Evolutionary conservation across 2,888 invertebrate genomes (phyloP).

Genomic region (Torymus texanus): DNA sequence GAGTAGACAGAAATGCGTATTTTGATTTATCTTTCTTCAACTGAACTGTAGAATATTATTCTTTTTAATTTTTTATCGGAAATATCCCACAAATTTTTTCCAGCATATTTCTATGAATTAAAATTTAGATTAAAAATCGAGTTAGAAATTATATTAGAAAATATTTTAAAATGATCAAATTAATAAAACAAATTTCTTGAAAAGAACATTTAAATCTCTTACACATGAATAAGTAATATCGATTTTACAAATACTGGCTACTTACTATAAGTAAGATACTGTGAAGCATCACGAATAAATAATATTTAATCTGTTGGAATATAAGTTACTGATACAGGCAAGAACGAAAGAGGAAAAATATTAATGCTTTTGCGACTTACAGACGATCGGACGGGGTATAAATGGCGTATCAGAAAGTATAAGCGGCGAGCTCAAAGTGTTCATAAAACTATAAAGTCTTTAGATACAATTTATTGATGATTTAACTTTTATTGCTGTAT

Average conservation of each 20-base stretch:
- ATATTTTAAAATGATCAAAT: too few relatives aligned
- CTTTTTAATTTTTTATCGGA: too few relatives aligned
- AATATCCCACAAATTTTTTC: too few relatives aligned
- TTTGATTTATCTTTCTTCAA: neutral
- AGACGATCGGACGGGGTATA: neutral
- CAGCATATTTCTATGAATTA: too few relatives aligned
- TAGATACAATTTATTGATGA: constrained; percentile 3
- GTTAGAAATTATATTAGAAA: too few relatives aligned
- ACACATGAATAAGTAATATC: neutral
- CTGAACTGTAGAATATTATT: too few relatives aligned
- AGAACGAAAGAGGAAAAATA: neutral
- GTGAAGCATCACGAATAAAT: neutral
- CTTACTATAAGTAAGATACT: neutral
- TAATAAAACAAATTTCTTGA: too few relatives aligned
- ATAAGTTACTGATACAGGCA: neutral
- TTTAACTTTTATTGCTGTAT: neutral
- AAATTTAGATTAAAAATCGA: too few relatives aligned
- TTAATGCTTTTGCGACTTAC: constrained; percentile 7
- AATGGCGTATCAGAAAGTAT: neutral
- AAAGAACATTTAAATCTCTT: neutral
- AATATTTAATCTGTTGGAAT: neutral
- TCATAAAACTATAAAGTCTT: constrained; percentile 11
- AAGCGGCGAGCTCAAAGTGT: constrained; percentile 16
- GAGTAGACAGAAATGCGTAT: constrained; percentile 25
- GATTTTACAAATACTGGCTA: neutral